Evolutionary conservation across 2,113 vertebrate genomes (phyloP), one percentile per base, ranked within the genome.

Genomic region (Lota lota): DNA sequence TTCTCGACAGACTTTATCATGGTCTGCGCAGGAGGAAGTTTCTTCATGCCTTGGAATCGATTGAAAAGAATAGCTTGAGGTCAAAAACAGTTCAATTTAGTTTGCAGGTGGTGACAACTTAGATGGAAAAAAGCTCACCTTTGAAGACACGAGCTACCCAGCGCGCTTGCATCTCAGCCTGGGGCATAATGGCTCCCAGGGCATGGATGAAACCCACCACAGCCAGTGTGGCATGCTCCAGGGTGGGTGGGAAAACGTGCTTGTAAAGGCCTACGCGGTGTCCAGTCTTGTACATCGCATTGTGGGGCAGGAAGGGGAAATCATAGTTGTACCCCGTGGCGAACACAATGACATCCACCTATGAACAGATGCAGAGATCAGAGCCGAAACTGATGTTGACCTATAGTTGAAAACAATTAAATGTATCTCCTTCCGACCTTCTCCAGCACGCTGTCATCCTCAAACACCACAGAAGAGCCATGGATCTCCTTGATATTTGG

Each of bases 271-370:
- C 21, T 8, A 92, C 12, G 68, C 93, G 88, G 63, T 86, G 80
- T 1, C 82, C 94, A 87, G 57, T 91, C 82, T 68, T 91, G 81
- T 76, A 93, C 90, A 75, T 72, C 5, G 90, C 47, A 0, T 54
- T 87, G 4, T 77, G 70, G 3, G 93, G 89, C 0, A 99, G 90
- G 78, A 92, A 98, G 0, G 94, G 94, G 76, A 97, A 99, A 40
- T 81, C 88, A 70, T 94, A 94, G 70, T 66, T 91, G 82, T 97
- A 98, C 61, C 97, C 97, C 0, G 96, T 99, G 69, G 95, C 94
- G 1, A 99, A 97, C 53, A 98, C 81, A 22, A 97, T 90, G 0
- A 33, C 88, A 22, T 98, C 94, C 0, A 98, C 84, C 88, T 90
- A 7, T 2, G 0, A 66, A 14, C 59, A 7, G 18, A 54, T 17